Evolutionary conservation across 2,888 invertebrate genomes (phyloP).

Genomic region (Dryomyza anilis): DNA sequence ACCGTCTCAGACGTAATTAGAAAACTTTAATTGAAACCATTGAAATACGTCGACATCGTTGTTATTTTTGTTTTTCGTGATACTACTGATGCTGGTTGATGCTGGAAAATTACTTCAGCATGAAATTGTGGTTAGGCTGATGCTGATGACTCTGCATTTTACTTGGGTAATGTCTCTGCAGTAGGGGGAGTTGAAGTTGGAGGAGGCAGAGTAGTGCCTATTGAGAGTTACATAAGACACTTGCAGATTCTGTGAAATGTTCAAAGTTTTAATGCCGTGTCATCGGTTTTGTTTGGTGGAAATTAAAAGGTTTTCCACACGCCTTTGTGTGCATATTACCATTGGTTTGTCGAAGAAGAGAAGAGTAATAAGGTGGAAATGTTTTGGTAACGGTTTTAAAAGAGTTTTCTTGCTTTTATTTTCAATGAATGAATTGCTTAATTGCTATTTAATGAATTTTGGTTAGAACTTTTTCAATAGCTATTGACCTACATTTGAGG

Average conservation of each 20-base stretch:
- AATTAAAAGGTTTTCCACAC: too few species aligned
- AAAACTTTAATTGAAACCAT: constrained; percentile 28
- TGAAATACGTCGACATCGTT: not conserved
- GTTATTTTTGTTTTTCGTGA: not conserved
- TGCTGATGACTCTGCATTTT: constrained; percentile 14
- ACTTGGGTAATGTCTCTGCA: not conserved
- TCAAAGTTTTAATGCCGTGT: constrained; percentile 26
- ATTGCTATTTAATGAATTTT: too few species aligned
- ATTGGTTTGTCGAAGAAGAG: not conserved
- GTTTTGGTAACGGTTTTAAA: not conserved
- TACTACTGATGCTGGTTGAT: not conserved
- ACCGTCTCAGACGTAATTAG: constrained; percentile 22
- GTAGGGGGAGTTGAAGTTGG: not conserved
- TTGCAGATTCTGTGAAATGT: too few species aligned
- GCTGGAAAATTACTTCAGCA: not conserved
- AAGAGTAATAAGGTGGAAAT: constrained; percentile 19
- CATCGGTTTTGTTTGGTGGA: constrained; percentile 29
- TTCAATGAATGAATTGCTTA: not conserved
- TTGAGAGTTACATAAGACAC: too few species aligned
- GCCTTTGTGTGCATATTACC: too few species aligned
- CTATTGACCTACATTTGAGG: too few species aligned
- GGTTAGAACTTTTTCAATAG: too few species aligned
- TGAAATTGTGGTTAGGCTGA: constrained; percentile 8
- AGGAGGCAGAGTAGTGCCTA: not conserved
- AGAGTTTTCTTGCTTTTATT: constrained; percentile 10